Percentiles rank a stretch among this genome's conserved stretches.
Evolutionary conservation across 2,113 vertebrate species (phyloP).

Genomic region (Bubo scandiacus): DNA sequence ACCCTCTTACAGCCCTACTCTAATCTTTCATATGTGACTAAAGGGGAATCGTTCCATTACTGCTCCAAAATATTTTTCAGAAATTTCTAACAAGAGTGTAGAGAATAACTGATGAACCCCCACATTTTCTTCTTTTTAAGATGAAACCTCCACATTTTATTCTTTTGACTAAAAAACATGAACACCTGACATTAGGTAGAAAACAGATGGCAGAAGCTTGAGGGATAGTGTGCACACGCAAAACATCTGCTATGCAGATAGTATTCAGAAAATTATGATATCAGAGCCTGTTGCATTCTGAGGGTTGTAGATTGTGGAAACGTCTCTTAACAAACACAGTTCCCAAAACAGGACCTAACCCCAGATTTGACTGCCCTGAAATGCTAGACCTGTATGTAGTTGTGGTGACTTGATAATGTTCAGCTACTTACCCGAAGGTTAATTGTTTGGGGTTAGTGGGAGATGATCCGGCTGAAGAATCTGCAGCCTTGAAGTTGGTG

Average conservation of each 20-base stretch:
- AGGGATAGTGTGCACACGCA: neutral
- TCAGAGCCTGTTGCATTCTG: neutral
- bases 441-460: neutral
- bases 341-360: neutral
- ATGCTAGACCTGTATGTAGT: neutral
- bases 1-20: neutral
- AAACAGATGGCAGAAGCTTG: slow-evolving; percentile 2
- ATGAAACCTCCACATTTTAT: neutral
- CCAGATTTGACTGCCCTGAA: neutral
- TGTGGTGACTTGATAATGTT: neutral
- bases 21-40: slow-evolving; percentile 2
- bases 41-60: neutral
- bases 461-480: neutral
- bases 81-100: neutral
- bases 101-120: neutral
- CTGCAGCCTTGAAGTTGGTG: neutral
- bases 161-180: neutral
- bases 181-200: slow-evolving; percentile 14
- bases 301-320: neutral
- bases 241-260: slow-evolving; percentile 8
- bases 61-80: neutral
- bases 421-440: neutral
- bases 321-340: neutral
- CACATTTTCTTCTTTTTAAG: neutral
- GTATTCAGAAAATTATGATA: neutral